Evolutionary conservation across 2,888 invertebrate genomes (phyloP).

Genomic region (Acleris sparsana): DNA sequence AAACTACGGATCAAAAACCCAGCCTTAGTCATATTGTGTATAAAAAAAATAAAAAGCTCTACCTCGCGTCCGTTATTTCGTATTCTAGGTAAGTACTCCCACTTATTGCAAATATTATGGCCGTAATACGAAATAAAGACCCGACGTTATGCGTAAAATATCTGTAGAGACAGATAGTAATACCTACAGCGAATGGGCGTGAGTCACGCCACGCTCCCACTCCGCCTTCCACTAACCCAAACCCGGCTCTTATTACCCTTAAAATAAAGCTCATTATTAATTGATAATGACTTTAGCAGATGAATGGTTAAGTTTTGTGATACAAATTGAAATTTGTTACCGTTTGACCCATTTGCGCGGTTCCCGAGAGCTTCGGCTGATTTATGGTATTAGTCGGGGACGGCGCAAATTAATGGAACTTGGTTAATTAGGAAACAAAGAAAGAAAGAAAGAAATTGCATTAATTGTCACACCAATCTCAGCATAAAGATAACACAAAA

Average conservation of each 20-base stretch:
- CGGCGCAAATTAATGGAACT: slow-evolving; percentile 22
- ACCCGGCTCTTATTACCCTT: not conserved
- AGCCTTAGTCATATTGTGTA: not conserved
- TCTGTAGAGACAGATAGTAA: slow-evolving; percentile 13
- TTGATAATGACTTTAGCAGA: not conserved
- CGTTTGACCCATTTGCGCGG: slow-evolving; percentile 32
- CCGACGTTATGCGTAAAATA: slow-evolving; percentile 29
- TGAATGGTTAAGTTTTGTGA: not conserved
- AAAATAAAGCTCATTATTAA: slow-evolving; percentile 7
- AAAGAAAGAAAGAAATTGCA: no score
- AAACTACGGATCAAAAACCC: no score
- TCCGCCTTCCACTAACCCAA: not conserved
- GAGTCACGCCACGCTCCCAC: slow-evolving; percentile 28
- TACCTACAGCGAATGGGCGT: slow-evolving; percentile 17
- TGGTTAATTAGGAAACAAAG: not conserved
- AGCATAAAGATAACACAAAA: no score
- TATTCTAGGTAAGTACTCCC: no score
- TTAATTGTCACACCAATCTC: no score
- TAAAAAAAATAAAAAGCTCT: not conserved
- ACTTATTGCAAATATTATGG: slow-evolving; percentile 11
- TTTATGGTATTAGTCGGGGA: slow-evolving; percentile 25
- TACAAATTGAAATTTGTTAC: slow-evolving; percentile 34
- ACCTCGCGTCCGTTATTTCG: no score
- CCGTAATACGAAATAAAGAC: slow-evolving; percentile 17
- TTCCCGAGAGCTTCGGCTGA: slow-evolving; percentile 31